Base-by-base conservation (phyloP, 2,888 invertebrate genomes). In the Pimpla rufipes region DNA sequence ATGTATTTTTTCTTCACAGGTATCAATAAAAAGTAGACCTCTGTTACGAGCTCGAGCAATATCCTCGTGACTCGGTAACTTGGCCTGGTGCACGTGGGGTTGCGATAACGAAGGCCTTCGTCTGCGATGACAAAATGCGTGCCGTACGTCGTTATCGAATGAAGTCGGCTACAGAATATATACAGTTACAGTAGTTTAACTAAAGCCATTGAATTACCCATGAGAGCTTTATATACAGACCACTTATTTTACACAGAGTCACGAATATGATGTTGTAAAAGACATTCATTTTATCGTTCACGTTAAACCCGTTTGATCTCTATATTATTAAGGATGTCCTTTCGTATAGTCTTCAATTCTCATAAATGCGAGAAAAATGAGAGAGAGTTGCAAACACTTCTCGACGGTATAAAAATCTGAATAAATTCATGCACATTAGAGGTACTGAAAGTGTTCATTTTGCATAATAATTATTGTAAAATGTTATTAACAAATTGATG, bases 141-240 rank as follows among this genome's bases (percentile, higher is more conserved):
- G 18, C 18, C 37, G 13, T 59, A 62, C 66, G 47, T 81, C 70
- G 64, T 47, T 76, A 81, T 81, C 78, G n/a, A 67, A 37, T 55
- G 55, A 82, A 62, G 45, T 82, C 59, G 62, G 35, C 62, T 18
- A 10, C 21, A 11, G 62, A 23, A 74, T 37, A 29, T 29, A 70
- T 70, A 68, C 78, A 74, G 74, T 82, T 78, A 67, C 52, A 73
- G 68, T 68, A 45, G 40, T 68, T 66, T n/a, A 62, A 68, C 62
- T 21, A 42, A 68, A 62, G 55, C 67, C n/a, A 16, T 59, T 59
- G 71, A 37, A 45, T 73, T 73, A 68, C 73, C 62, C 23, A 59
- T 45, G 21, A 55, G 35, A 42, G 52, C 35, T 67, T n/a, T n/a
- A n/a, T n/a, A n/a, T n/a, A n/a, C n/a, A n/a, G n/a, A n/a, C n/a